Percentiles rank a stretch among this genome's conserved stretches.
phyloP scores from a whole-genome alignment of 2,797 vertebrate genomes.

The Aselliscus stoliczkanus region DNA sequence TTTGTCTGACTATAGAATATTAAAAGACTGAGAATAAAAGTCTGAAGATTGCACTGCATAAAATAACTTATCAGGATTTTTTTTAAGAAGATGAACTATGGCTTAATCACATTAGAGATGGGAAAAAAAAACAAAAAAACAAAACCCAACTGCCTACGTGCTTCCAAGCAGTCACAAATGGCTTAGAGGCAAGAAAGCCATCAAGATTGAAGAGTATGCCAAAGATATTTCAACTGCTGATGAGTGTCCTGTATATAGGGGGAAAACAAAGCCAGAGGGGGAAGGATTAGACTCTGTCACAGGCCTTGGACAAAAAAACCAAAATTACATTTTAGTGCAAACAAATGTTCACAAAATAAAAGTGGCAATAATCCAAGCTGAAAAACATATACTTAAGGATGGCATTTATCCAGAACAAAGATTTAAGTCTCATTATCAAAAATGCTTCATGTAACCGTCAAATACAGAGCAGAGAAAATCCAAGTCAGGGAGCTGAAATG shows the following conservation, averaged over 20 bases:
- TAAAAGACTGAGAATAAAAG: not conserved
- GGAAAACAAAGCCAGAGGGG: not conserved
- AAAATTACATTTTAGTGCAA: slow-evolving; percentile 32
- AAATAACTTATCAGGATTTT: not conserved
- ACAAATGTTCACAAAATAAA: slow-evolving; percentile 1
- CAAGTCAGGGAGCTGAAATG: not conserved
- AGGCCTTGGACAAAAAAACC: not conserved
- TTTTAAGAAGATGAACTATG: not conserved
- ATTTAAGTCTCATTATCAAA: slow-evolving; percentile 45
- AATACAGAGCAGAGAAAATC: slow-evolving; percentile 21
- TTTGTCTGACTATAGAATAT: not conserved
- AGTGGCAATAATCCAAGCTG: slow-evolving; percentile 20
- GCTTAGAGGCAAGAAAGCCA: slow-evolving; percentile 4
- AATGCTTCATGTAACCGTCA: slow-evolving; percentile 15
- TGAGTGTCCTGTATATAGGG: not conserved
- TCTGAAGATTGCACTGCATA: not conserved
- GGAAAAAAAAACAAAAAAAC: not conserved
- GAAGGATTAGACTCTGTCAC: slow-evolving; percentile 2
- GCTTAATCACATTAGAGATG: slow-evolving; percentile 22
- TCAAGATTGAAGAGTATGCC: not conserved
- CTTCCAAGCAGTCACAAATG: slow-evolving; percentile 3
- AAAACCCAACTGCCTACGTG: not conserved
- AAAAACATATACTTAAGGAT: slow-evolving; percentile 23
- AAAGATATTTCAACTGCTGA: not conserved
- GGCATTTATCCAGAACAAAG: slow-evolving; percentile 37